Conservation (phyloP, 2,113 vertebrate species). For the Percopsis transmontana region DNA sequence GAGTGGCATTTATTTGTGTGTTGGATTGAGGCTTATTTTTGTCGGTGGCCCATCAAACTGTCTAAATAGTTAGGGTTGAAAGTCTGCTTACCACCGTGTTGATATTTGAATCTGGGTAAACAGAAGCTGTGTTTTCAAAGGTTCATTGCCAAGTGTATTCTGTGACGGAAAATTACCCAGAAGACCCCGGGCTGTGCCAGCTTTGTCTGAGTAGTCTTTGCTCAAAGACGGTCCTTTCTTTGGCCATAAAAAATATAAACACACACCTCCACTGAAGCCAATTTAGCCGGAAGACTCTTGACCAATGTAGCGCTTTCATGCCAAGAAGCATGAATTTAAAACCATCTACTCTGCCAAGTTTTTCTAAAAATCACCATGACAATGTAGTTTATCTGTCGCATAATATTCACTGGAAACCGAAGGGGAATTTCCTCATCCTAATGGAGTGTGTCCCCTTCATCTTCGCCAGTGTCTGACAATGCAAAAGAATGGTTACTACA, state of each 20-base stretch:
- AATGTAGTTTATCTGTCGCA: not conserved
- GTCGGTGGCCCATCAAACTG: conserved; percentile 48
- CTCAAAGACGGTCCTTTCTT: not conserved
- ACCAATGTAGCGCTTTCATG: no score
- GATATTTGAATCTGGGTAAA: conserved; percentile 38
- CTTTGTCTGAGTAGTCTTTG: not conserved
- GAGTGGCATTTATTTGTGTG: conserved; percentile 53
- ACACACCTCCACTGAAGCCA: not conserved
- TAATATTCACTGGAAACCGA: conserved; percentile 5
- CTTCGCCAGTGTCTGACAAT: conserved; percentile 31
- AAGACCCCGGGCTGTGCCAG: not conserved
- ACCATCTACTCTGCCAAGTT: not conserved
- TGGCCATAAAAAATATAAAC: conserved; percentile 9
- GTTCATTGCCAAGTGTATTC: not conserved
- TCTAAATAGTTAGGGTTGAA: conserved; percentile 38
- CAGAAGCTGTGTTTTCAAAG: conserved; percentile 46
- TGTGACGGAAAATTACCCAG: not conserved
- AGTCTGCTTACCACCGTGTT: conserved; percentile 25
- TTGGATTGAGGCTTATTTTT: conserved; percentile 52
- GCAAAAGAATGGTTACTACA: conserved; percentile 22
- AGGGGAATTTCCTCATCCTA: conserved; percentile 4
- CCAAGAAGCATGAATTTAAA: not conserved
- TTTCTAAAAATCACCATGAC: not conserved
- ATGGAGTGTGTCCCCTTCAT: conserved; percentile 10
- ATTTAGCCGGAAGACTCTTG: no score